Percentiles rank a stretch among this genome's conserved stretches.
Evolutionary conservation across 92 coral and sea anemone genomes (phyloP).

Genomic region (Chrysogorgia sp.): DNA sequence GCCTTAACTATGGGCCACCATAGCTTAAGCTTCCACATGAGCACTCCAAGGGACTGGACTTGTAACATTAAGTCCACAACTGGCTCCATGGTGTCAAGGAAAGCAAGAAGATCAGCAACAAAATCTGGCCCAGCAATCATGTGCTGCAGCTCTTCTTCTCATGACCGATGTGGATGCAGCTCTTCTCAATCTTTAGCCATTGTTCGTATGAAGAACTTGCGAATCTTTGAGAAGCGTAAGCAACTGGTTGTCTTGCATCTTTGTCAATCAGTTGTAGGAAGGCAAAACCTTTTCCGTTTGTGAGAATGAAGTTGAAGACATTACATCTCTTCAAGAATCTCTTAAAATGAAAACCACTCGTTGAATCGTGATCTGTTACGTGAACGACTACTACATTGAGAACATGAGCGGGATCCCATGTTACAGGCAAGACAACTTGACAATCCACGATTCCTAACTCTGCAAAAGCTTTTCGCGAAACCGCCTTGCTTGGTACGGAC

Average conservation of each 20-base stretch:
- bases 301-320: conserved; percentile 25
- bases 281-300: conserved; percentile 48
- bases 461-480: conserved; percentile 43
- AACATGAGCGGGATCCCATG: conserved; percentile 52
- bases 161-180: conserved; percentile 34
- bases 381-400: conserved; percentile 28
- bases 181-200: no score
- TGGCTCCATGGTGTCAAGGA: conserved; percentile 40
- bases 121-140: no score
- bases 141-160: conserved; percentile 42
- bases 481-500: conserved; percentile 49
- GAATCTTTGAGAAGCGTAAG: conserved; percentile 32
- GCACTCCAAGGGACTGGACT: conserved; percentile 53
- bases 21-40: conserved; percentile 44
- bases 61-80: conserved; percentile 40
- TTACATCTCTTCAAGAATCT: conserved; percentile 45
- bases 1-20: conserved; percentile 50
- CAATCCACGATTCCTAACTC: conserved; percentile 33
- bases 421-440: conserved; percentile 46
- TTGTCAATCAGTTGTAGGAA: conserved; percentile 36
- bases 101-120: conserved; percentile 34
- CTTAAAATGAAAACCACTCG: conserved; percentile 39
- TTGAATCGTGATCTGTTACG: conserved; percentile 30
- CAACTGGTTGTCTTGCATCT: conserved; percentile 38
- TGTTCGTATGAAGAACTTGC: conserved; percentile 30